Evolutionary conservation across 2,797 vertebrate genomes (phyloP), one percentile per base, ranked within the genome.

Genomic region (Scolopax rusticola): DNA sequence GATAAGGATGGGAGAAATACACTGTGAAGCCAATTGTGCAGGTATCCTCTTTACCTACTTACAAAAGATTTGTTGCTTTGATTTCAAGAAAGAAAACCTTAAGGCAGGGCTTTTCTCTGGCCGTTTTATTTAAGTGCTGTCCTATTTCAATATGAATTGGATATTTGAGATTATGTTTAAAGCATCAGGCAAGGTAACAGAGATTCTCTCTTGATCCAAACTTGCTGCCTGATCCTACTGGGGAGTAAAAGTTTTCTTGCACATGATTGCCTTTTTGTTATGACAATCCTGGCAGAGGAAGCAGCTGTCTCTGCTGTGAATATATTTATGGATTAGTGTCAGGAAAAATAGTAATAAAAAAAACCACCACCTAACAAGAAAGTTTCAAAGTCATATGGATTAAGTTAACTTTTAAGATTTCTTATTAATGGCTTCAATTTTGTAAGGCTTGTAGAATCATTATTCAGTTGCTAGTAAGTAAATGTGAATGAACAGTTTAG

Each of bases 11-110:
- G 77, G 70, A 95, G 94, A 79, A 76, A 87, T 84, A 40, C 76
- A 7, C 90, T 74, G 68, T 21, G 83, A 64, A 87, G 90, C 74
- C 86, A 85, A 0, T 87, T 56, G 86, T 57, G 60, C 93, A 91
- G 95, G 95, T 96, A 95, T 90, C 88, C 38, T 75, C 88, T 95
- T 97, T 95, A 70, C 78, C 81, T 94, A 74, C 68, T 94, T 97
- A 47, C 2, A 19, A 57, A 75, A 60, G 41, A 79, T 38, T 16
- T 51, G 36, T 70, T 84, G 78, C 88, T 90, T 90, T 94, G 84
- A 56, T 84, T 88, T 63, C n/a, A 53, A 78, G 57, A 54, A 64
- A 40, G 30, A 25, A 85, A 85, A 68, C 61, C 70, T 24, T 5
- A 33, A 64, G 80, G 54, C 59, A 83, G 64, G 61, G 68, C 41